Conservation (phyloP, 2,888 invertebrate genomes). For the Salpingus planirostris region DNA sequence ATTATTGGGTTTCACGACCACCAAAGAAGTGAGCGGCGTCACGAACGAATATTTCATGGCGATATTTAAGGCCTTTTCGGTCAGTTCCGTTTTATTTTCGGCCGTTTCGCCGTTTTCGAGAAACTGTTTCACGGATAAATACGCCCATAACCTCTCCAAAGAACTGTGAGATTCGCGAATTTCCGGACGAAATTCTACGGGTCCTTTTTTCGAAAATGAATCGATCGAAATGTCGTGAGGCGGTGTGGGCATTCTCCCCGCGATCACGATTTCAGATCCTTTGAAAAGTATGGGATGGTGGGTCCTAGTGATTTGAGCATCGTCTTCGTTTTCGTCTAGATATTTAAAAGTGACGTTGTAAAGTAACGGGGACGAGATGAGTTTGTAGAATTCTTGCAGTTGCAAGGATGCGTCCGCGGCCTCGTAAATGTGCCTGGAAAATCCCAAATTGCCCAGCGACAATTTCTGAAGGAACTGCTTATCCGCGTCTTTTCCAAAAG, state of each 20-base stretch:
- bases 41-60: constrained; percentile 52
- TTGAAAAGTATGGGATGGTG: constrained; percentile 51
- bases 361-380: constrained; percentile 60
- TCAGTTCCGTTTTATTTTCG: constrained; percentile 25
- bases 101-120: constrained; percentile 43
- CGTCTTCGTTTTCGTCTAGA: constrained; percentile 50
- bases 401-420: constrained; percentile 61
- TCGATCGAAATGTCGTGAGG: no score
- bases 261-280: constrained; percentile 57
- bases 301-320: constrained; percentile 47
- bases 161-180: constrained; percentile 25
- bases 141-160: constrained; percentile 51
- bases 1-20: constrained; percentile 51
- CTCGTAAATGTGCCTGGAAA: constrained; percentile 63
- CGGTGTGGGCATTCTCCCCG: constrained; percentile 50
- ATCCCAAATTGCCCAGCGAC: constrained; percentile 56
- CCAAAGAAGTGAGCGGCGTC: constrained; percentile 59
- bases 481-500: constrained; percentile 64
- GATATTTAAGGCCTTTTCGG: constrained; percentile 47
- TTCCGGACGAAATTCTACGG: constrained; percentile 23
- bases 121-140: constrained; percentile 55
- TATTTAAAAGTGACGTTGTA: constrained; percentile 58
- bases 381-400: constrained; percentile 56
- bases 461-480: constrained; percentile 56
- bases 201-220: constrained; percentile 12